These are phyloP conservation scores for Metalampra italica DNA, from an alignment of 2,888 invertebrate species.

Conservation along the genomic window DNA sequence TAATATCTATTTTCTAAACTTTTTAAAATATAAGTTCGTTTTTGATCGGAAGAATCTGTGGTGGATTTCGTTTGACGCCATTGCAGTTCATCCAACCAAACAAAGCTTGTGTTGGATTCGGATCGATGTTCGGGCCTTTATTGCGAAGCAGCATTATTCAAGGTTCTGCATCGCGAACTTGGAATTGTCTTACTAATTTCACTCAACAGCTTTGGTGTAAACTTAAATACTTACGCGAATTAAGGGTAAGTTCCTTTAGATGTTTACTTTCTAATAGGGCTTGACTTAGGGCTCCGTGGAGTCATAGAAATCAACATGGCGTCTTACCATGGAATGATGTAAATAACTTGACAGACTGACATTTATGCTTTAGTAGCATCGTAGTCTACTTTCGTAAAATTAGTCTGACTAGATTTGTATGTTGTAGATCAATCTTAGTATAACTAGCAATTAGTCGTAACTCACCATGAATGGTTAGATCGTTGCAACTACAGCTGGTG, in stretches of 20 bases:
- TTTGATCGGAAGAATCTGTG: slow-evolving; percentile 26
- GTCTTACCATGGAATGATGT: slow-evolving; percentile 49
- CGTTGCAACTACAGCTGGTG: slow-evolving; percentile 4
- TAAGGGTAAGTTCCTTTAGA: slow-evolving; percentile 64
- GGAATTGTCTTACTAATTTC: slow-evolving; percentile 81
- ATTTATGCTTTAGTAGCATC: slow-evolving; percentile 35
- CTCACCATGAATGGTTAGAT: neutral
- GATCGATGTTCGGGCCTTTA: slow-evolving; percentile 84
- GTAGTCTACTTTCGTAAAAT: slow-evolving; percentile 19
- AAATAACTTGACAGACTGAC: slow-evolving; percentile 60
- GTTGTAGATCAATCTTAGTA: neutral
- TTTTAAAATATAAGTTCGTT: slow-evolving; percentile 2
- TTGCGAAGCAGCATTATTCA: slow-evolving; percentile 81
- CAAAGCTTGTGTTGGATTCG: slow-evolving; percentile 68
- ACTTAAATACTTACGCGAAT: slow-evolving; percentile 74
- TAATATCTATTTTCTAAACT: too few relatives aligned
- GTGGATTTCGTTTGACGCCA: slow-evolving; percentile 32
- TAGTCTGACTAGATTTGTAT: neutral
- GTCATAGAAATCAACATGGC: slow-evolving; percentile 72
- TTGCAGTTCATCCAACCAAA: slow-evolving; percentile 51
- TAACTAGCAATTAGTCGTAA: neutral
- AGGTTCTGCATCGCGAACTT: slow-evolving; percentile 83
- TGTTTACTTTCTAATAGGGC: slow-evolving; percentile 29
- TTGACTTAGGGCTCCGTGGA: slow-evolving; percentile 59
- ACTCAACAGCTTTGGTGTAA: slow-evolving; percentile 81